Base-by-base conservation (phyloP, 2,888 invertebrate species). In the Eueremaeus valkanovi region DNA sequence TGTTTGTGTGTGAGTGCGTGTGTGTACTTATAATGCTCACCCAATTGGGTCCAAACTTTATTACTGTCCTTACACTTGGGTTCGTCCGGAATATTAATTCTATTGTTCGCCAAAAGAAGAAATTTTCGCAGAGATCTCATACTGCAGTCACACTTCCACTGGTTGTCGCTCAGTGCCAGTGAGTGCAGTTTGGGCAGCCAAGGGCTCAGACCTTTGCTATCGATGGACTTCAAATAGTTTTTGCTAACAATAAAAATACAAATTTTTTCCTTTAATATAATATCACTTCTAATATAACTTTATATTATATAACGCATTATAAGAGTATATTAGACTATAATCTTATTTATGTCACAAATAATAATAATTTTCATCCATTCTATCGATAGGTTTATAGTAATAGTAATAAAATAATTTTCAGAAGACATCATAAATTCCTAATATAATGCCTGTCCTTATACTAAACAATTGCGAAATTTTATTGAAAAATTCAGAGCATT, bases 91-190 rank as follows among this genome's bases (percentile, higher is more conserved):
- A 76, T 66, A 49, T 31, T 73, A 51, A 76, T 73, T 3, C 70
- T 21, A 13, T 24, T 27, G n/a, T 45, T 76, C 8, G 55, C 27
- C 49, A 73, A 49, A 36, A 76, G 55, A 49, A 2, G 55, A 49
- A 2, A 93, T 80, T 90, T 86, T 82, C 92, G 92, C 77, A 92
- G 88, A 76, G 90, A 90, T 72, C 92, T 86, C 76, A 93, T 83
- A 31, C 91, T 88, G 81, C 93, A 94, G 82, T 93, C 93, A 82
- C 93, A 94, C 78, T 89, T 88, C 93, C 76, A 76, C 49, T 73
- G 63, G 55, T 76, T 76, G 11, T 42, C 66, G 6, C 68, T 33
- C 21, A 76, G 29, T 13, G 55, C 21, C 18, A 76, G n/a, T 6
- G 76, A 61, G 21, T 73, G 73, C 8, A 79, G 33, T 51, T 77